Evolutionary conservation across 2,888 invertebrate species (phyloP).

Genomic region (Microctonus brassicae): DNA sequence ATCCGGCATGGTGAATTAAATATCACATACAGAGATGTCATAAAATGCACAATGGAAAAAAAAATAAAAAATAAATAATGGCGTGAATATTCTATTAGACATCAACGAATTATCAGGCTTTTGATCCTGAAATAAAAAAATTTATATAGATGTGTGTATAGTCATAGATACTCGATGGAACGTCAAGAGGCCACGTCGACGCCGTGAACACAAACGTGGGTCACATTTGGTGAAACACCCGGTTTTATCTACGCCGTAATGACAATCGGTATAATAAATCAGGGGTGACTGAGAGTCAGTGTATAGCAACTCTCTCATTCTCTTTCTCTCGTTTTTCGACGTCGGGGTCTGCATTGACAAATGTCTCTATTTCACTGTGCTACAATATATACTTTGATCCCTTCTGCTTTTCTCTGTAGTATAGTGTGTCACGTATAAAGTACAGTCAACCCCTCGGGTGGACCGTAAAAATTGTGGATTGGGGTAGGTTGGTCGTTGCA

Average conservation of each 20-base stretch:
- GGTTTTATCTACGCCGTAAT: constrained; percentile 55
- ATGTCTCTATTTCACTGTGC: constrained; percentile 62
- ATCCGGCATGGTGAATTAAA: neutral
- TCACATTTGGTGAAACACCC: constrained; percentile 58
- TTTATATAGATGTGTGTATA: neutral
- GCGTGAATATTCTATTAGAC: constrained; percentile 30
- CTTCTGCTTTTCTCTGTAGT: neutral
- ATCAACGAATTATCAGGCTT: constrained; percentile 56
- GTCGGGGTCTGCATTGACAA: constrained; percentile 59
- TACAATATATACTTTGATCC: constrained; percentile 35
- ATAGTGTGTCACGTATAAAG: neutral
- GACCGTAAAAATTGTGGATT: constrained; percentile 57
- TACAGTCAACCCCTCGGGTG: constrained; percentile 44
- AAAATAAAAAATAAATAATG: constrained; percentile 15
- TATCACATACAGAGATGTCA: neutral
- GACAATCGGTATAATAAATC: constrained; percentile 66
- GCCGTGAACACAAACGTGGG: constrained; percentile 41
- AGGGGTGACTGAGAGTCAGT: constrained; percentile 53
- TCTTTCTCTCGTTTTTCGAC: constrained; percentile 43
- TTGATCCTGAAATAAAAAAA: constrained; percentile 33
- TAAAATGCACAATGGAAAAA: constrained; percentile 7
- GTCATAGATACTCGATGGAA: constrained; percentile 1
- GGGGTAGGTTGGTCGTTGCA: constrained; percentile 44
- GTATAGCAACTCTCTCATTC: constrained; percentile 19
- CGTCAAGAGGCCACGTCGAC: constrained; percentile 28